Evolutionary conservation across 2,113 vertebrate genomes (phyloP), one percentile per base, ranked within the genome.

Genomic region (Burhinus bistriatus): DNA sequence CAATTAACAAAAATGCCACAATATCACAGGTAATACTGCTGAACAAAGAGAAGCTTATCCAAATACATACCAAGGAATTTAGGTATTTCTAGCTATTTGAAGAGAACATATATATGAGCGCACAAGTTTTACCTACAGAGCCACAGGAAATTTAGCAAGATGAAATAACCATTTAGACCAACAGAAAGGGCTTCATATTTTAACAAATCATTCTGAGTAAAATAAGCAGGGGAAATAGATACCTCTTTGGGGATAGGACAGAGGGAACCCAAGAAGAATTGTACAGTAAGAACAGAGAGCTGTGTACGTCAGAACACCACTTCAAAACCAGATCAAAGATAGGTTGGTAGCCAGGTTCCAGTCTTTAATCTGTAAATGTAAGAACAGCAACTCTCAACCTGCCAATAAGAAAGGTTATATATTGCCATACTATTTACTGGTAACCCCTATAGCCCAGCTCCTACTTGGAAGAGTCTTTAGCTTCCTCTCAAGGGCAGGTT

Each of bases 231-330:
- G 16, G 52, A 96, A 90, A 92, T 5, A 70, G 40, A 44, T 44
- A 80, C 5, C 30, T 57, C 62, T 68, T 52, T 27, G 23, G 14
- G 9, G 27, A 66, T 13, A 73, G 34, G 47, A 71, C n/a, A 86
- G 38, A 91, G 13, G 13, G 23, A 93, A 65, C 17, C 7, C 9
- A 45, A 42, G 9, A 40, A 40, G 40, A 81, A 62, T 0, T 66
- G 15, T 15, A 40, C 40, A 40, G 40, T 40, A 40, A 40, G 40
- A 40, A 40, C 40, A 51, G n/a, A 81, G 26, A 69, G 21, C 34
- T 49, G 7, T 40, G 42, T 38, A 57, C 0, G 0, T 72, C 45
- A 57, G 44, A 76, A 52, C 2, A 3, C 3, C 32, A 32, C 34
- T 62, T 77, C 69, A 89, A 73, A 94, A 52, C 26, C 26, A 78